Percentiles rank a stretch among this genome's conserved stretches.
Evolutionary conservation across 1,140 invertebrate genomes (phyloP).

Genomic region (Drosophila parabipectinata): DNA sequence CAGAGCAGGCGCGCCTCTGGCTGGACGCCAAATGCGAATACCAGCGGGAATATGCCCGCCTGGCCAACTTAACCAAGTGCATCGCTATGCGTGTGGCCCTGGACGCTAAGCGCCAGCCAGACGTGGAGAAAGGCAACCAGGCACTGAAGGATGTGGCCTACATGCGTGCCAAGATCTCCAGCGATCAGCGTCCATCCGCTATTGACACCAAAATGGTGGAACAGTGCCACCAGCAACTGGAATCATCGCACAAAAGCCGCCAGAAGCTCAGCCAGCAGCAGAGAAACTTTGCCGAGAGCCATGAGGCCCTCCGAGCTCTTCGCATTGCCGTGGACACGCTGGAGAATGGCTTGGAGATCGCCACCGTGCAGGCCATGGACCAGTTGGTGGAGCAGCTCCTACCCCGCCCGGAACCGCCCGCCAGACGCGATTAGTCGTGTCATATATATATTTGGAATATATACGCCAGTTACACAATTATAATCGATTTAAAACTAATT

Average conservation of each 20-base stretch:
- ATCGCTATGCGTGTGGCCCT: conserved; percentile 21
- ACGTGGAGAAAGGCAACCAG: neutral
- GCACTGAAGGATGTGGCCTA: neutral
- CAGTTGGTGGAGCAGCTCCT: conserved; percentile 38
- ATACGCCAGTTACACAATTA: neutral
- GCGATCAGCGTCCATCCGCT: conserved; percentile 7
- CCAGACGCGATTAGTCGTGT: neutral
- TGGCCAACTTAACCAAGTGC: conserved; percentile 36
- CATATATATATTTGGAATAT: conserved; percentile 6
- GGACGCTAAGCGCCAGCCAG: neutral
- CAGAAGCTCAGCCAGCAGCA: conserved; percentile 42
- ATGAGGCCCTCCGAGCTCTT: conserved; percentile 20
- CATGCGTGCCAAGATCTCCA: conserved; percentile 26
- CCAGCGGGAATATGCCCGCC: conserved; percentile 21
- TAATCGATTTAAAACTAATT: neutral
- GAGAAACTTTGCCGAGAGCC: conserved; percentile 29
- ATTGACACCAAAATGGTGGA: conserved; percentile 16
- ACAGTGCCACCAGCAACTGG: conserved; percentile 33
- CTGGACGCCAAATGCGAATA: conserved; percentile 60
- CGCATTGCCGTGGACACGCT: conserved; percentile 33
- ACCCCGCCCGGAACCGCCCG: neutral
- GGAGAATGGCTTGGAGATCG: conserved; percentile 50
- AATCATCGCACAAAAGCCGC: conserved; percentile 17
- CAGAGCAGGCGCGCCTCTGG: conserved; percentile 56
- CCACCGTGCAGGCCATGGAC: conserved; percentile 49